These are phyloP conservation scores for Synanthedon tipuliformis DNA, from an alignment of 2,888 invertebrate genomes.

Conservation along the genomic window DNA sequence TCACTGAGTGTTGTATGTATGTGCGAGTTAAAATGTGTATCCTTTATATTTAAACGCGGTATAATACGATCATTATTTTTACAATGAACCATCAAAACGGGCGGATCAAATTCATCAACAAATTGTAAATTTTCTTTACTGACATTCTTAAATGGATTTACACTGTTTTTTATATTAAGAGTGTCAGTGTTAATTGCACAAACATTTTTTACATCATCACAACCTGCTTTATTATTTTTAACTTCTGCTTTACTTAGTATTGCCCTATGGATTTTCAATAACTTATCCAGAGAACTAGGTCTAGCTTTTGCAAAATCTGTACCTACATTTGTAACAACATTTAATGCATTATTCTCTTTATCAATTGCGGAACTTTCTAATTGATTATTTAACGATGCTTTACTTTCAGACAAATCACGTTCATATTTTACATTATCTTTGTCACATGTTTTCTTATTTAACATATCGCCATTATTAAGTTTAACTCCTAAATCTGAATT, in stretches of 20 bases:
- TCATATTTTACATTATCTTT: no score
- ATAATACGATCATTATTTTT: constrained; percentile 39
- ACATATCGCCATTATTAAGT: constrained; percentile 10
- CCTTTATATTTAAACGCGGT: constrained; percentile 31
- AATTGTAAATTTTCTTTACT: constrained; percentile 44
- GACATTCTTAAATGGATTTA: constrained; percentile 48
- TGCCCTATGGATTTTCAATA: not conserved
- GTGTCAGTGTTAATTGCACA: not conserved
- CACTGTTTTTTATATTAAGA: constrained; percentile 4
- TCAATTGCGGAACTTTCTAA: no score
- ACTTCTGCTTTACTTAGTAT: constrained; percentile 13
- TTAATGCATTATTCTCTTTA: not conserved
- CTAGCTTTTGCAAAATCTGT: not conserved
- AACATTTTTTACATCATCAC: constrained; percentile 19
- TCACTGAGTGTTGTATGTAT: constrained; percentile 35
- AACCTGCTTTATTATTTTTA: constrained; percentile 12
- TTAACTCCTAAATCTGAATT: constrained; percentile 22
- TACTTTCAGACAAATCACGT: not conserved
- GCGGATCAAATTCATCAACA: constrained; percentile 49
- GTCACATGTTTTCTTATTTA: no score
- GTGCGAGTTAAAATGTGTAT: constrained; percentile 37
- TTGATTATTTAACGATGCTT: not conserved
- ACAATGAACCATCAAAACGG: constrained; percentile 52
- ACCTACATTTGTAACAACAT: not conserved
- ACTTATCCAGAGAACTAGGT: not conserved